Percentiles rank a stretch among this genome's conserved stretches.
These are phyloP conservation scores for Acronicta psi DNA, from an alignment of 2,888 invertebrate genomes.

Conservation along the genomic window DNA sequence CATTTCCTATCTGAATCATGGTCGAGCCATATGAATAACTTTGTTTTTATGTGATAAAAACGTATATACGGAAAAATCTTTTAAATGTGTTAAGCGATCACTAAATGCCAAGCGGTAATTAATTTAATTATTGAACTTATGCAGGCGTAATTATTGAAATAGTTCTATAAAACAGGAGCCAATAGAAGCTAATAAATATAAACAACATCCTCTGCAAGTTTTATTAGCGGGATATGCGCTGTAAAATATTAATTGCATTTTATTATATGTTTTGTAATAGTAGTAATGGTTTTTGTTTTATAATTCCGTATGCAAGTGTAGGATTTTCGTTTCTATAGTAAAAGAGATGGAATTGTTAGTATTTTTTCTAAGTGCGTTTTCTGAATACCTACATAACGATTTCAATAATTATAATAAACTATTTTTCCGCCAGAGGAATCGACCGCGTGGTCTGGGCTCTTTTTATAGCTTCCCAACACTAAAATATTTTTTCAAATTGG, in stretches of 20 bases:
- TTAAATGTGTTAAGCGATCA: not conserved
- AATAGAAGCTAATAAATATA: constrained; percentile 24
- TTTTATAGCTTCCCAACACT: too few relatives aligned
- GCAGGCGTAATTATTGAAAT: constrained; percentile 19
- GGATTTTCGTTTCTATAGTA: constrained; percentile 21
- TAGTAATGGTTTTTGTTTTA: constrained; percentile 17
- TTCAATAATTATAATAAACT: not conserved
- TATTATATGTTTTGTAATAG: constrained; percentile 24
- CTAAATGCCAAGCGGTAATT: constrained; percentile 14
- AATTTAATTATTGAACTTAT: constrained; percentile 11
- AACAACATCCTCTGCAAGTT: constrained; percentile 23
- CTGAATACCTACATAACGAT: not conserved
- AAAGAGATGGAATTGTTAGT: not conserved
- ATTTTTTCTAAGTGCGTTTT: not conserved
- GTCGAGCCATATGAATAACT: too few relatives aligned
- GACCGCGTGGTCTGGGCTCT: too few relatives aligned
- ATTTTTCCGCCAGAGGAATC: too few relatives aligned
- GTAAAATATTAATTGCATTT: constrained; percentile 40
- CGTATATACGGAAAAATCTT: too few relatives aligned
- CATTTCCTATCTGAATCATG: too few relatives aligned
- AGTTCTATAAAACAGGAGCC: constrained; percentile 6
- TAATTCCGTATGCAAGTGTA: constrained; percentile 8
- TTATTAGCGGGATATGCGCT: constrained; percentile 25
- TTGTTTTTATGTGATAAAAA: too few relatives aligned
- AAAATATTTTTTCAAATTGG: too few relatives aligned